Evolutionary conservation across 2,888 invertebrate genomes (phyloP).

Genomic region (Drosophila melanosoma): DNA sequence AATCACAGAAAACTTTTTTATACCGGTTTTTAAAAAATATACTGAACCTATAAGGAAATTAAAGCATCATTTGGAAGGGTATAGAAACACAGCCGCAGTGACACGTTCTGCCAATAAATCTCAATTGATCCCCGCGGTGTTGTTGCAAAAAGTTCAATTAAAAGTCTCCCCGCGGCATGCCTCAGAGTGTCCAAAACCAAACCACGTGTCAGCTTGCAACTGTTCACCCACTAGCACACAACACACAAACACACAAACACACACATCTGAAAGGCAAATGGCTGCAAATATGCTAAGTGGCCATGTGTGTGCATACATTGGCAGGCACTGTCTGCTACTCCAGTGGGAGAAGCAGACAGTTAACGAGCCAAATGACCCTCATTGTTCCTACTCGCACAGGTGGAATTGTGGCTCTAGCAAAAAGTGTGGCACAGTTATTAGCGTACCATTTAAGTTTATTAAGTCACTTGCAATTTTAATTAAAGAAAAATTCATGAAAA

Average conservation of each 20-base stretch:
- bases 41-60: not conserved
- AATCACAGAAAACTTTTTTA: not conserved
- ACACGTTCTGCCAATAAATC: constrained; percentile 79
- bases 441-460: constrained; percentile 51
- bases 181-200: constrained; percentile 36
- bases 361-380: constrained; percentile 29
- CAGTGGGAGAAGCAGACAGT: constrained; percentile 35
- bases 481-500: constrained; percentile 26
- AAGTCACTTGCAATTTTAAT: constrained; percentile 42
- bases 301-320: constrained; percentile 53
- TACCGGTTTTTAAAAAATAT: not conserved
- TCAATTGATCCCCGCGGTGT: constrained; percentile 78
- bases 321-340: constrained; percentile 34
- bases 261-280: constrained; percentile 32
- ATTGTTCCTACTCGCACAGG: constrained; percentile 28
- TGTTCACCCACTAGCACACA: not conserved
- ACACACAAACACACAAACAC: not conserved
- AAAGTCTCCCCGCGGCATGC: constrained; percentile 57
- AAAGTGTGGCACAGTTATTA: constrained; percentile 54
- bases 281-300: constrained; percentile 62
- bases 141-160: constrained; percentile 79
- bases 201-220: constrained; percentile 14
- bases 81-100: constrained; percentile 37
- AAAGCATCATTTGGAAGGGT: not conserved
- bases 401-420: constrained; percentile 21